phyloP scores from a whole-genome alignment of 2,113 vertebrate genomes.

The Phylloscopus whistleri region DNA sequence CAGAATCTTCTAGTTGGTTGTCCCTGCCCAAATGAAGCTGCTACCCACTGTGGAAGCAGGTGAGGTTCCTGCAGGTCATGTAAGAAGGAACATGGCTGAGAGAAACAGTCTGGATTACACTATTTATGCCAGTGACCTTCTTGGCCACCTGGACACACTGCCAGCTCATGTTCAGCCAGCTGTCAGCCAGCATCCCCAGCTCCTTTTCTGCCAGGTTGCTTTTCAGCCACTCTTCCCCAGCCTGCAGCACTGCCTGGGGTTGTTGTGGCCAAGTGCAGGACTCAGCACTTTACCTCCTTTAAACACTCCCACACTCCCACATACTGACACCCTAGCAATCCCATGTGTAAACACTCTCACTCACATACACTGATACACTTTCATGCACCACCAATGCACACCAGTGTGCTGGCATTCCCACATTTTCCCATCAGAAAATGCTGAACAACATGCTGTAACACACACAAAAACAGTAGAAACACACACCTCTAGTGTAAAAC shows the following conservation, averaged over 20 bases:
- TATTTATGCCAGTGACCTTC: not conserved
- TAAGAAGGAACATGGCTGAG: not conserved
- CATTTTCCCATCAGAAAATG: not conserved
- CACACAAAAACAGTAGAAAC: not conserved
- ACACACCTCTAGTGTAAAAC: not conserved
- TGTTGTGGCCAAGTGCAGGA: not conserved
- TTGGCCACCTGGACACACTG: not conserved
- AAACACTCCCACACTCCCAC: not conserved
- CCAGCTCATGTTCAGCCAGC: not conserved
- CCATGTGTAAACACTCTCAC: not conserved
- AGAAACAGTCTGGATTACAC: not conserved
- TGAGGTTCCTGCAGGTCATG: not conserved
- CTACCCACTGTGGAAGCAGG: not conserved
- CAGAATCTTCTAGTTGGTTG: not conserved
- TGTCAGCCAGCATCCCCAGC: not conserved
- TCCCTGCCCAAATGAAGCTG: not conserved
- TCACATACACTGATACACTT: not conserved
- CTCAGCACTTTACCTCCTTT: not conserved
- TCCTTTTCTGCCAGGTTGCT: not conserved
- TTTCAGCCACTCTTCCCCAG: not conserved
- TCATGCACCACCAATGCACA: not conserved
- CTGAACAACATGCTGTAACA: not conserved
- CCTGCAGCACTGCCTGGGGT: not conserved
- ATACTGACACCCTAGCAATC: not conserved
- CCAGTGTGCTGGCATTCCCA: not conserved